Evolutionary conservation across 2,888 invertebrate genomes (phyloP).

Genomic region (Eustalomyia histrio): DNA sequence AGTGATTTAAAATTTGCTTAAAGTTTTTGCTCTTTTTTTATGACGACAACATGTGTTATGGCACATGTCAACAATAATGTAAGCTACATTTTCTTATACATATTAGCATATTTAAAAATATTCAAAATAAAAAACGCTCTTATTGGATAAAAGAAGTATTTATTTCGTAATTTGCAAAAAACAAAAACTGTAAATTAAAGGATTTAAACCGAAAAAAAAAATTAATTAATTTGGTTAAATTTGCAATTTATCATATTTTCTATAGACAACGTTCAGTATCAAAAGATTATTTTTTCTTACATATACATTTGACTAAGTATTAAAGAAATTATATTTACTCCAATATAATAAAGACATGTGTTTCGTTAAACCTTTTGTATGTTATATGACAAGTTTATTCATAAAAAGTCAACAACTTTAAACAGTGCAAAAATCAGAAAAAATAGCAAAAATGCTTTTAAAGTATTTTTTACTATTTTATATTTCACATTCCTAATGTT

Average conservation of each 20-base stretch:
- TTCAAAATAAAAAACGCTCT: background rate
- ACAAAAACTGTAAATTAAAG: too few species aligned
- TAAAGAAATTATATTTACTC: background rate
- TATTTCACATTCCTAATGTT: background rate
- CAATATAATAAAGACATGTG: background rate
- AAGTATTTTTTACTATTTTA: background rate
- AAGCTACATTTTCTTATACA: constrained; percentile 15
- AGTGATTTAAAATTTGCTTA: background rate
- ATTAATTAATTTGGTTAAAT: too few species aligned
- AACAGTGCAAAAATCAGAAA: background rate
- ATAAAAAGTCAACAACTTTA: background rate
- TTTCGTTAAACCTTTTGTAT: background rate
- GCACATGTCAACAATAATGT: constrained; percentile 51
- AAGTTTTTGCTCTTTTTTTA: background rate
- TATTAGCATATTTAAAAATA: constrained; percentile 9
- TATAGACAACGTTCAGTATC: too few species aligned
- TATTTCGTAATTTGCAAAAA: background rate
- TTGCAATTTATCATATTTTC: too few species aligned
- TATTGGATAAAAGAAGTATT: constrained; percentile 1
- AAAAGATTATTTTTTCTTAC: too few species aligned
- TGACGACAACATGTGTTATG: constrained; percentile 31
- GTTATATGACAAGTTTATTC: background rate
- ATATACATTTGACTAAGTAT: too few species aligned
- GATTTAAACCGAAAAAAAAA: too few species aligned
- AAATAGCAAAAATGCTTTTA: background rate